A percentile compares a stretch with the other conserved stretches of the same genome.
Conservation (phyloP, 2,888 invertebrate genomes). For the Drosophila greeni region DNA sequence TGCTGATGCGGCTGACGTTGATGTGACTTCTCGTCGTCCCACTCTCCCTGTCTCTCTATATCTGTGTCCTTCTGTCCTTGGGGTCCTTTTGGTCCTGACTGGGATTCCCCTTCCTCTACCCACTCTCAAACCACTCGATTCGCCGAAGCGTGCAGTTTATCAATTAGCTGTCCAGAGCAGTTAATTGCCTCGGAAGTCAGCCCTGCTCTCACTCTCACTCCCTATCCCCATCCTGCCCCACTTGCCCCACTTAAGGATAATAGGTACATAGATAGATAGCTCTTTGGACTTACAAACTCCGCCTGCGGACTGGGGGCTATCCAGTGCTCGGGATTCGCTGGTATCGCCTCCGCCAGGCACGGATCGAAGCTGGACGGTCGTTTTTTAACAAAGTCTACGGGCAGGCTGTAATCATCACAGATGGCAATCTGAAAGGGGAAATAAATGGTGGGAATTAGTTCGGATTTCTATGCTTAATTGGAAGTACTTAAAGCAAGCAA, state of each 20-base stretch:
- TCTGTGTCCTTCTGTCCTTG: neutral
- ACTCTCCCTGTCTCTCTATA: neutral
- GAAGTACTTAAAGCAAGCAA: no score
- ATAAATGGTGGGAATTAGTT: neutral
- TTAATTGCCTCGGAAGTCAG: constrained; percentile 55
- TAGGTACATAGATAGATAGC: neutral
- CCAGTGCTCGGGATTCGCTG: constrained; percentile 79
- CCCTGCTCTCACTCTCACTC: neutral
- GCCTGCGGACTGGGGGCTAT: constrained; percentile 78
- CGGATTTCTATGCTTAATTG: no score
- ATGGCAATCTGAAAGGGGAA: constrained; percentile 85
- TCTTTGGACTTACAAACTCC: constrained; percentile 77
- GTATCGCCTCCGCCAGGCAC: constrained; percentile 82
- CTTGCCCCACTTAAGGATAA: constrained; percentile 18
- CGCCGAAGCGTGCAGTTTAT: constrained; percentile 64
- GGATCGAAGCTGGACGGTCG: constrained; percentile 83
- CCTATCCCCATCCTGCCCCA: neutral
- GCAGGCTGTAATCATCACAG: constrained; percentile 92
- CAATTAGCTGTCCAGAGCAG: constrained; percentile 65
- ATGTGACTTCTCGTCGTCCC: neutral
- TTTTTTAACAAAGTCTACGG: constrained; percentile 89
- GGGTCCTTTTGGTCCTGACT: constrained; percentile 3
- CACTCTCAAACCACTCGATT: constrained; percentile 20
- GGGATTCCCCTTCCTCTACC: no score
- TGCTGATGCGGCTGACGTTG: constrained; percentile 49